A percentile compares a stretch with the other conserved stretches of the same genome.
Conservation (phyloP, 2,888 invertebrate species). For the Aethes cnicana region DNA sequence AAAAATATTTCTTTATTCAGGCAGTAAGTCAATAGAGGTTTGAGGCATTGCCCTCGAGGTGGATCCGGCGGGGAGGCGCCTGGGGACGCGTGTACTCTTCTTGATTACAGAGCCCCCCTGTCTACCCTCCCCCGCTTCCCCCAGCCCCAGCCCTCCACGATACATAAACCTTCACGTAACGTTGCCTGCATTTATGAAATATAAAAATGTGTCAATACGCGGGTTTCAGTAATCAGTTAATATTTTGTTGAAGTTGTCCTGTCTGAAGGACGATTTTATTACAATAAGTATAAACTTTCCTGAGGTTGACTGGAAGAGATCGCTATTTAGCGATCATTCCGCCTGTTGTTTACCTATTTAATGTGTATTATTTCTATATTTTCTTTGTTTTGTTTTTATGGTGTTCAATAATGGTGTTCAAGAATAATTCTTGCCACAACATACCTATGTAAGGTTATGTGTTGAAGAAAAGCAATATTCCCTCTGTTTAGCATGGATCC, state of each 20-base stretch:
- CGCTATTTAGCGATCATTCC: too few species aligned
- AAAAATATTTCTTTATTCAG: slow-evolving; percentile 67
- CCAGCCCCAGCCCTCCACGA: slow-evolving; percentile 56
- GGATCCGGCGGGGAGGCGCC: slow-evolving; percentile 56
- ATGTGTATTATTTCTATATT: too few species aligned
- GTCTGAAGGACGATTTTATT: neutral
- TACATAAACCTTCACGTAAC: slow-evolving; percentile 62
- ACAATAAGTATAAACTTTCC: too few species aligned
- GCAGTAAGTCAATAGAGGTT: slow-evolving; percentile 78
- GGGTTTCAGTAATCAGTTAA: neutral
- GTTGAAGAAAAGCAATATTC: too few species aligned
- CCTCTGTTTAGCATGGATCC: too few species aligned
- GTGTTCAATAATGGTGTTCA: too few species aligned
- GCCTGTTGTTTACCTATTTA: too few species aligned
- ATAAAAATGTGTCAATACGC: slow-evolving; percentile 13
- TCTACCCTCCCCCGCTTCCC: slow-evolving; percentile 46
- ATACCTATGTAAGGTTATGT: too few species aligned
- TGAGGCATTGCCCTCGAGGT: slow-evolving; percentile 77
- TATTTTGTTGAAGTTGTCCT: neutral
- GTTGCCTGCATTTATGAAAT: slow-evolving; percentile 23
- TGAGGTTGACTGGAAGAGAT: too few species aligned
- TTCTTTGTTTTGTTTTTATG: too few species aligned
- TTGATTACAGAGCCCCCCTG: slow-evolving; percentile 77
- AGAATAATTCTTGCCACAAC: too few species aligned
- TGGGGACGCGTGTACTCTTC: slow-evolving; percentile 81